phyloP scores from a whole-genome alignment of 2,113 vertebrate species.

The Thamnaconus septentrionalis region DNA sequence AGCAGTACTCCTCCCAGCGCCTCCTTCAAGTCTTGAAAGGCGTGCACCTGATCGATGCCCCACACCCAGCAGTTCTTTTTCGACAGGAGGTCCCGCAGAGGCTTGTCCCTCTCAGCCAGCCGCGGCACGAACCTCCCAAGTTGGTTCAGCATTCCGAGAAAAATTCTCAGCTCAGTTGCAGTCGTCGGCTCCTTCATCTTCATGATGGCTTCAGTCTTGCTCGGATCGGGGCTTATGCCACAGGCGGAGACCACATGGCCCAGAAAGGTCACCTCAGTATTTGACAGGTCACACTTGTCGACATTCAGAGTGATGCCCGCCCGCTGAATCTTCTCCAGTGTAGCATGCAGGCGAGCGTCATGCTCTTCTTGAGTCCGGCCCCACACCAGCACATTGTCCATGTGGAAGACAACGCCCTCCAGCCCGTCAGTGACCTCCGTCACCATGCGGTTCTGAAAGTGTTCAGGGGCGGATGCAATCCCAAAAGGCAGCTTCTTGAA shows the following conservation, averaged over 20 bases:
- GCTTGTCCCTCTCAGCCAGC: constrained; percentile 19
- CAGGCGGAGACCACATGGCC: constrained; percentile 6
- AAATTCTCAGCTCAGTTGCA: constrained; percentile 3
- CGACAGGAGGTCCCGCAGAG: background rate
- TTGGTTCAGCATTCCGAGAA: constrained; percentile 34
- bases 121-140: constrained; percentile 36
- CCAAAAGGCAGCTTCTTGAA: constrained; percentile 21
- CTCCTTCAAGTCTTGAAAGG: background rate
- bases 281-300: constrained; percentile 16
- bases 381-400: constrained; percentile 28
- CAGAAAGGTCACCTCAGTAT: constrained; percentile 9
- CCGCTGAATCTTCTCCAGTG: constrained; percentile 3
- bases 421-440: constrained; percentile 16
- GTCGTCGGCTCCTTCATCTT: background rate
- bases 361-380: constrained; percentile 17
- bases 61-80: constrained; percentile 27
- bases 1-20: constrained; percentile 24
- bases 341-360: constrained; percentile 3
- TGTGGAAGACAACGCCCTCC: constrained; percentile 26
- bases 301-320: constrained; percentile 24
- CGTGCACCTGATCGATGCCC: constrained; percentile 1
- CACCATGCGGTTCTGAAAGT: constrained; percentile 14
- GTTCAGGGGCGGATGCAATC: constrained; percentile 12
- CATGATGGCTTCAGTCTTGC: constrained; percentile 14
- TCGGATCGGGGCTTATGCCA: constrained; percentile 16